Evolutionary conservation across 2,888 invertebrate genomes (phyloP).

Genomic region (Chloromyia formosa): DNA sequence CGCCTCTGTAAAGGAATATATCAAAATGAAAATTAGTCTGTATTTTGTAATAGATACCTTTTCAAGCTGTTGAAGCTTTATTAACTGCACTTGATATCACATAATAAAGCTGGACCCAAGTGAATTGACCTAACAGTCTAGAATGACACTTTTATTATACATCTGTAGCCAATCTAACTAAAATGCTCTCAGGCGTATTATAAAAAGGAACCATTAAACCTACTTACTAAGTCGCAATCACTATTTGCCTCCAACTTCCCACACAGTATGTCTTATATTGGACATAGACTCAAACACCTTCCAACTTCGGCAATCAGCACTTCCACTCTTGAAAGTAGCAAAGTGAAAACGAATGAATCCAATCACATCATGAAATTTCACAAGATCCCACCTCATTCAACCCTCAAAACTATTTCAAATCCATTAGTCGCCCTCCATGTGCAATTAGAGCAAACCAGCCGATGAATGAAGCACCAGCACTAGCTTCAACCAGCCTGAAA

Average conservation of each 20-base stretch:
- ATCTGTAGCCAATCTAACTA: no score
- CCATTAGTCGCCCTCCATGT: conserved; percentile 28
- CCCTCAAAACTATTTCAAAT: conserved; percentile 29
- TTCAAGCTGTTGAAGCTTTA: no score
- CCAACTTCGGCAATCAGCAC: background rate
- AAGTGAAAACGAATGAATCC: background rate
- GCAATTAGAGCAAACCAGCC: conserved; percentile 8
- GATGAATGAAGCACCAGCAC: background rate
- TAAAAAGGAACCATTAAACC: background rate
- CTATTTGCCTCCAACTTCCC: background rate
- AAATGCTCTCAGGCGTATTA: background rate
- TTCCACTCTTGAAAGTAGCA: background rate
- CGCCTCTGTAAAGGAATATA: no score
- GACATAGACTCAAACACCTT: background rate
- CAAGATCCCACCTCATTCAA: background rate
- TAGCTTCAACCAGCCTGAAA: background rate
- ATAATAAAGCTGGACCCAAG: no score
- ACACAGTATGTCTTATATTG: background rate
- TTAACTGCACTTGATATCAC: no score
- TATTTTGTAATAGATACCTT: no score
- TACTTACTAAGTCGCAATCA: background rate
- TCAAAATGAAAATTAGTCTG: no score
- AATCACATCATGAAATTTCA: conserved; percentile 5
- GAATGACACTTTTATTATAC: no score
- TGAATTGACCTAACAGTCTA: no score